Conservation (phyloP, 1,140 invertebrate species). For the Meloidogyne hapla region DNA sequence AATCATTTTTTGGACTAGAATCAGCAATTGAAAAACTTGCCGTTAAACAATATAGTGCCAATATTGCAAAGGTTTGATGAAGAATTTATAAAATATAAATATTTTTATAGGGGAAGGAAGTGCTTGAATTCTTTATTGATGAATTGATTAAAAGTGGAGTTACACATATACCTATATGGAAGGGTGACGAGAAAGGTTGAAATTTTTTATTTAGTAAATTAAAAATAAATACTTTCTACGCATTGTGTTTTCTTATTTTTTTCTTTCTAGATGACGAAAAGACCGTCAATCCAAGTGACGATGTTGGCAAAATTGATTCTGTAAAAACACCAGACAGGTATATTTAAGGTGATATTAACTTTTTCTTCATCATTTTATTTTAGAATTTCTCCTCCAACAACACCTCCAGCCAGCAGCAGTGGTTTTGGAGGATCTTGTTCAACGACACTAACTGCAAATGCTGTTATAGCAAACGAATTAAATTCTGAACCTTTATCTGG, state of each 20-base stretch:
- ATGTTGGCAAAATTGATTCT: neutral
- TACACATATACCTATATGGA: constrained; percentile 69
- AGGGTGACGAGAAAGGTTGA: neutral
- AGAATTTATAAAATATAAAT: constrained; percentile 24
- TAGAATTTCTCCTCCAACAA: constrained; percentile 31
- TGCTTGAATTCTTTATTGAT: constrained; percentile 86
- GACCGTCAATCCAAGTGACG: neutral
- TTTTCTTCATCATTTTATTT: neutral
- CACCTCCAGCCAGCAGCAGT: constrained; percentile 1
- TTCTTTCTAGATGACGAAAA: constrained; percentile 28
- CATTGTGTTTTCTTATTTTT: neutral
- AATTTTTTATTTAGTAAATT: neutral
- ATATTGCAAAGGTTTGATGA: constrained; percentile 77
- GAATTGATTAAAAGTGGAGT: constrained; percentile 79
- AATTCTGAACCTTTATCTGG: constrained; percentile 17
- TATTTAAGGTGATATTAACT: neutral
- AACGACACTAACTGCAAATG: constrained; percentile 6
- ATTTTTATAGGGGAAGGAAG: constrained; percentile 79
- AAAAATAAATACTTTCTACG: neutral
- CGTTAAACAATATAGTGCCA: constrained; percentile 91
- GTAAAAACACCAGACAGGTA: constrained; percentile 31
- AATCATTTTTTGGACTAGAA: constrained; percentile 94
- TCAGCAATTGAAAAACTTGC: constrained; percentile 90
- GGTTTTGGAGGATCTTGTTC: neutral
- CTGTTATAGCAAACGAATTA: neutral